These are phyloP conservation scores for Sphecodes monilicornis DNA, from an alignment of 2,888 invertebrate species.

Conservation along the genomic window DNA sequence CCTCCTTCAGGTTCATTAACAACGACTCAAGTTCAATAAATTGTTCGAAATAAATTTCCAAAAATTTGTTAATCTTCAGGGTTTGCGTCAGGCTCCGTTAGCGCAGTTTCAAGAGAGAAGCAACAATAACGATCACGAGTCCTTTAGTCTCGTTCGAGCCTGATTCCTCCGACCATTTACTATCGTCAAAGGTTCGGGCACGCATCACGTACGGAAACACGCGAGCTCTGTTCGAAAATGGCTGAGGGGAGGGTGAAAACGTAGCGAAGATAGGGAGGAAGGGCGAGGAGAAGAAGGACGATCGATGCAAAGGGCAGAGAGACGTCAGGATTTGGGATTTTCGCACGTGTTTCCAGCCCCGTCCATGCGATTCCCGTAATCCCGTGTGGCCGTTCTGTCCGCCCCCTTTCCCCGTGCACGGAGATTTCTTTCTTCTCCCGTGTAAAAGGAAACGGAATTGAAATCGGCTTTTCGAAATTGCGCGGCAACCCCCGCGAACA, in stretches of 20 bases:
- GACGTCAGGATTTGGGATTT: conserved; percentile 73
- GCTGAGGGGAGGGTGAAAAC: not conserved
- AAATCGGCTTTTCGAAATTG: conserved; percentile 84
- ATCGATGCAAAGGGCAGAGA: conserved; percentile 66
- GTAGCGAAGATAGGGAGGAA: not conserved
- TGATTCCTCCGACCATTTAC: not conserved
- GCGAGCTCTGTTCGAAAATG: not conserved
- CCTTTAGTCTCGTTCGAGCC: not conserved
- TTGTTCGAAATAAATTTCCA: not conserved
- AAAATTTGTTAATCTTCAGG: not conserved
- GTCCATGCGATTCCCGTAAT: conserved; percentile 74
- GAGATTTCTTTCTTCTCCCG: conserved; percentile 76
- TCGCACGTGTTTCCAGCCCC: conserved; percentile 74
- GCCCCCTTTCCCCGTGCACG: conserved; percentile 43
- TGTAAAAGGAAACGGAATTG: conserved; percentile 81
- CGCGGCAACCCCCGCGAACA: conserved; percentile 69
- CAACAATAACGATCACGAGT: not conserved
- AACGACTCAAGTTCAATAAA: too few relatives aligned
- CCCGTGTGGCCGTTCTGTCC: conserved; percentile 65
- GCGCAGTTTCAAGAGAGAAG: not conserved
- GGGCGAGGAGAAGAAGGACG: conserved; percentile 35
- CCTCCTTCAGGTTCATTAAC: too few relatives aligned
- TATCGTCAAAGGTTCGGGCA: not conserved
- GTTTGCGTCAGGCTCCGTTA: not conserved
- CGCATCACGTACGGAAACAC: not conserved